These are phyloP conservation scores for Mormyrops attenuatus DNA, from an alignment of 2,797 vertebrate species.

Conservation along the genomic window DNA sequence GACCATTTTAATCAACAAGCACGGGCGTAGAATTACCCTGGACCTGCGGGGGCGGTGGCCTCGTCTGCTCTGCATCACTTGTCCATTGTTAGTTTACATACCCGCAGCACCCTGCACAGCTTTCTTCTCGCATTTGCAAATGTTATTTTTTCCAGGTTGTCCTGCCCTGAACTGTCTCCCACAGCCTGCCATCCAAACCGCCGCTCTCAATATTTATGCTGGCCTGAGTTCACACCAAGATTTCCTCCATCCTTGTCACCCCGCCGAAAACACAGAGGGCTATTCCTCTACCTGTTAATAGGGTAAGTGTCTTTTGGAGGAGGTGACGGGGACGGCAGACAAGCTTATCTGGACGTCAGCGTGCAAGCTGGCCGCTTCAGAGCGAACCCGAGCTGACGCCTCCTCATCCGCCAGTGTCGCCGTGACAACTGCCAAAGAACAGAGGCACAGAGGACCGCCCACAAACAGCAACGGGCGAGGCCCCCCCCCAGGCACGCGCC, in stretches of 20 bases:
- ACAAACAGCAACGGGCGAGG: neutral
- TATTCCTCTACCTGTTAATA: slow-evolving; percentile 1
- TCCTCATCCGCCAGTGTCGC: neutral
- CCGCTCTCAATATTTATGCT: neutral
- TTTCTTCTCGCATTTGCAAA: neutral
- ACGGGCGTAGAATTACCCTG: neutral
- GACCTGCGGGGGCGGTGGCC: neutral
- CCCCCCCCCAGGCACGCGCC: neutral
- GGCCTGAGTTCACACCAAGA: neutral
- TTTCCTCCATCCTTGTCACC: neutral
- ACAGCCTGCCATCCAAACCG: slow-evolving; percentile 4
- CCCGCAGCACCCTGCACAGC: neutral
- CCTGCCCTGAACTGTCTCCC: slow-evolving; percentile 20
- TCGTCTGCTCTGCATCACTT: slow-evolving; percentile 8
- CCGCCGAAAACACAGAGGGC: neutral
- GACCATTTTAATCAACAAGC: neutral
- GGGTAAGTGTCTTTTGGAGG: slow-evolving; percentile 1
- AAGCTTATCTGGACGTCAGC: neutral
- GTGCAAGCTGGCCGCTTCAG: neutral
- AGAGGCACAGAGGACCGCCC: neutral
- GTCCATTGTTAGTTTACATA: slow-evolving; percentile 15
- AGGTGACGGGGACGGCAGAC: neutral
- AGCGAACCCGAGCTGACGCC: neutral
- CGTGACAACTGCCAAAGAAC: neutral
- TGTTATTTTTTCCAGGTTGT: slow-evolving; percentile 18